These are phyloP conservation scores for Cephus spinipes DNA, from an alignment of 2,888 invertebrate species.

Conservation along the genomic window DNA sequence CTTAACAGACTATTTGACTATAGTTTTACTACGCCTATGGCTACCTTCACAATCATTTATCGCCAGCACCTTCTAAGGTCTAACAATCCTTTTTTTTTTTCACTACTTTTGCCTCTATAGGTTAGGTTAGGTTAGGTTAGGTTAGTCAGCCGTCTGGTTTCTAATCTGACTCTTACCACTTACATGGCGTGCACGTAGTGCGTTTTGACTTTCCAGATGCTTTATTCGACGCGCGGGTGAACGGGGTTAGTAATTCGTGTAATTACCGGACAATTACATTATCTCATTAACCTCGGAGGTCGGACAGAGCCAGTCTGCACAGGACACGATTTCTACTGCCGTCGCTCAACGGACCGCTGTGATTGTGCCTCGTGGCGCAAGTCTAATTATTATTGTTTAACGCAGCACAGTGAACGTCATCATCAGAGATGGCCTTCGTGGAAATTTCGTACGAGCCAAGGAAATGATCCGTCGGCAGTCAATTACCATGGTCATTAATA, in stretches of 20 bases:
- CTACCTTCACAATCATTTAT: not conserved
- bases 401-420: constrained; percentile 30
- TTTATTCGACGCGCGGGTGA: not conserved
- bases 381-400: constrained; percentile 60
- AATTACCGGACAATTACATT: constrained; percentile 65
- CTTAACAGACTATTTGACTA: not conserved
- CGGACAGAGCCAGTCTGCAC: constrained; percentile 29
- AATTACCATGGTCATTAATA: not conserved
- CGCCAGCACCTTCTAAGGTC: not conserved
- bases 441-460: constrained; percentile 1
- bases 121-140: not conserved
- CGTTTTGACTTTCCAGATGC: not conserved
- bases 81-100: not conserved
- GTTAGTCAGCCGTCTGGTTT: not conserved
- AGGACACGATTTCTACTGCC: constrained; percentile 2
- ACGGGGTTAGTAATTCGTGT: constrained; percentile 51
- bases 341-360: constrained; percentile 37
- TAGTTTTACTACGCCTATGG: not conserved
- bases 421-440: constrained; percentile 16
- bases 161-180: not conserved
- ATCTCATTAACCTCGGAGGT: constrained; percentile 65
- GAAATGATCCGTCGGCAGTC: not conserved
- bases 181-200: not conserved
- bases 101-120: not conserved
- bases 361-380: constrained; percentile 61